Base-by-base conservation (phyloP, 1,140 invertebrate genomes). In the Archegozetes longisetosus region DNA sequence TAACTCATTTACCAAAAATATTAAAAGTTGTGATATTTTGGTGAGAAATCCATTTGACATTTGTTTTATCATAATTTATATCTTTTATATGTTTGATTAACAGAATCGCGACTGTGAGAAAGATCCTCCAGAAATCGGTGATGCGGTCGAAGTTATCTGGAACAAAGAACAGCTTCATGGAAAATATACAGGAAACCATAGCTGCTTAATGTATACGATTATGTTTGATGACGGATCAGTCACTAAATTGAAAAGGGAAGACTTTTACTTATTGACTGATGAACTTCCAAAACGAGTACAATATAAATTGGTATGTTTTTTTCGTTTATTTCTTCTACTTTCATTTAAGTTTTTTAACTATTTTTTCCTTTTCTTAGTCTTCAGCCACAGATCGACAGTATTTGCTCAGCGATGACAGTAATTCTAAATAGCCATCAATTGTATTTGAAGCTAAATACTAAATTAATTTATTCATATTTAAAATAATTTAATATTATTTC, bases 1-100 rank as follows among this genome's bases (percentile, higher is more conserved):
- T 68, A 74, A 77, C 3, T 82, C 81, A 49, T 80, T 78, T 62
- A 79, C 77, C 52, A 75, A 80, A 55, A 78, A 83, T 47, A 52
- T 63, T 22, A 54, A 59, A 13, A 51, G 53, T 20, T 53, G 29
- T 49, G 76, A 79, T 68, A 72, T 80, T 58, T 68, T 66, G 25
- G 28, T 63, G 47, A 53, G 24, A 48, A 2, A 3, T 25, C n/a
- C 3, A 51, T n/a, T 48, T 3, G 24, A 20, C 22, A n/a, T 4
- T 6, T 12, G 20, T 22, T 14, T 22, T 54, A 12, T 46, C 26
- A 60, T 22, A 49, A 26, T 23, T 47, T 27, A 52, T 57, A 53
- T 50, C 61, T 40, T 49, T 6, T 6, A 47, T 82, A 70, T 71
- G 74, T 71, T 52, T 55, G 40, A 3, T 52, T 52, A 26, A 27